phyloP scores from a whole-genome alignment of 2,888 invertebrate genomes.

The Lottia gigantea region DNA sequence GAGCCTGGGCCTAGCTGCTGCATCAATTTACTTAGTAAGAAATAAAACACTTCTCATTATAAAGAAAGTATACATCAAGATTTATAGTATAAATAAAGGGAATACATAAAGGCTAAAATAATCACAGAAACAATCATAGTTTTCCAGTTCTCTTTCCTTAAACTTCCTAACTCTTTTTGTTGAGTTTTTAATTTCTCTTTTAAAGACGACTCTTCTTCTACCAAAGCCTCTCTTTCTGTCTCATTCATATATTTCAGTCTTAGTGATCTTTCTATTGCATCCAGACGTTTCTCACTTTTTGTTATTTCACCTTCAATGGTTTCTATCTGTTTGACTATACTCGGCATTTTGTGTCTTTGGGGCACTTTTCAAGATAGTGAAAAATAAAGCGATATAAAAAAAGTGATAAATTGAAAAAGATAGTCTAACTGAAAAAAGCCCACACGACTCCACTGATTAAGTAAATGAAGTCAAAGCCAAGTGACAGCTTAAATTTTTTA shows the following conservation, averaged over 20 bases:
- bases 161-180: constrained; percentile 21
- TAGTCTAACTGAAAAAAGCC: too few species aligned
- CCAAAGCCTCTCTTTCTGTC: constrained; percentile 21
- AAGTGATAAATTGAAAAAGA: too few species aligned
- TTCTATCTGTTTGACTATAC: constrained; percentile 23
- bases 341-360: background rate
- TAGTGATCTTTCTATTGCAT: constrained; percentile 22
- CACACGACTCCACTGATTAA: too few species aligned
- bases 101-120: constrained; percentile 27
- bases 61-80: background rate
- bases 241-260: constrained; percentile 25
- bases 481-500: too few species aligned
- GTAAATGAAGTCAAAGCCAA: too few species aligned
- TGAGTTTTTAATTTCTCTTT: constrained; percentile 13
- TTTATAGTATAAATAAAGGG: constrained; percentile 13
- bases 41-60: too few species aligned
- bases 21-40: too few species aligned
- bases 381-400: too few species aligned
- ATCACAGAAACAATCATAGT: constrained; percentile 32
- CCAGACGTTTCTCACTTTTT: constrained; percentile 24
- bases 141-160: constrained; percentile 35
- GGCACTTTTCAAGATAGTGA: too few species aligned
- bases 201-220: constrained; percentile 6
- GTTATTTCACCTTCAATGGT: constrained; percentile 20
- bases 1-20: too few species aligned